Conservation (phyloP, 2,797 vertebrate genomes). For the Rhynchotus rufescens region DNA sequence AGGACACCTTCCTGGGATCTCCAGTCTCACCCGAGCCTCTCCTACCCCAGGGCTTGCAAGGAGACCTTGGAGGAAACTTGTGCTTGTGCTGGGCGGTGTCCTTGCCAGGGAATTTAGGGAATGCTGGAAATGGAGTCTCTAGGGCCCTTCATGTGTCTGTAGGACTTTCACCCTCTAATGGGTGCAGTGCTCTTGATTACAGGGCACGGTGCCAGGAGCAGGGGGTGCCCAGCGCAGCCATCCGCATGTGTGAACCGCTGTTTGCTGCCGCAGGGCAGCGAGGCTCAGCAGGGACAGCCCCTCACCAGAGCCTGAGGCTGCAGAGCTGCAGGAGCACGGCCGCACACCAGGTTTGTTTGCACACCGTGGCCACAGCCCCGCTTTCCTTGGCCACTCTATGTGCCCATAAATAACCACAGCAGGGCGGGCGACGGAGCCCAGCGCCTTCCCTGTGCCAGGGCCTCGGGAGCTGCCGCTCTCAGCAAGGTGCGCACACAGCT, state of each 20-base stretch:
- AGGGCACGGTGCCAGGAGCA: no score
- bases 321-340: not conserved
- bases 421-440: not conserved
- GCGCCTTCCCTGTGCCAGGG: not conserved
- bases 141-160: not conserved
- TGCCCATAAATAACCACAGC: not conserved
- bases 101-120: no score
- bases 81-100: no score
- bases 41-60: no score
- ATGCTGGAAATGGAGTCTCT: not conserved
- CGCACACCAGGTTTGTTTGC: fast-evolving
- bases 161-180: no score
- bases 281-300: not conserved
- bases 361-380: not conserved
- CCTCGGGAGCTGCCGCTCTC: not conserved
- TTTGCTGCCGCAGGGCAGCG: fast-evolving
- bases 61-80: not conserved
- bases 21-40: not conserved
- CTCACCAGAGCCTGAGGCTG: fast-evolving
- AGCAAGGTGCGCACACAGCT: not conserved
- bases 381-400: not conserved
- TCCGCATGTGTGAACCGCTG: not conserved
- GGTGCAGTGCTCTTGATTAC: no score
- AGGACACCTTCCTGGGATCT: not conserved
- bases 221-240: not conserved